Conservation (phyloP, 2,113 vertebrate species). For the Smithornis capensis region DNA sequence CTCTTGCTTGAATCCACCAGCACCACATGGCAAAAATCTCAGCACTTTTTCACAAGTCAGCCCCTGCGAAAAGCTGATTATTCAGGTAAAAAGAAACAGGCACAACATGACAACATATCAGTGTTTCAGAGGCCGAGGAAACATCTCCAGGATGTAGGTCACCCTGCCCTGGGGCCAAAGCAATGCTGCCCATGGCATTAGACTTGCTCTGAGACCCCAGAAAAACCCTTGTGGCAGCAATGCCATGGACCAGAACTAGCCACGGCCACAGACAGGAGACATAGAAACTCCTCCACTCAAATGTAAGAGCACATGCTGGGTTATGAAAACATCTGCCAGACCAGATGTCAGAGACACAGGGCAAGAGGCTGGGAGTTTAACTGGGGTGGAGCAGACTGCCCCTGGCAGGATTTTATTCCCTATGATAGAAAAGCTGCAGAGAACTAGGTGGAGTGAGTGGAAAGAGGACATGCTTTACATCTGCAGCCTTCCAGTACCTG, state of each 20-base stretch:
- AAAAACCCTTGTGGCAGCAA: not conserved
- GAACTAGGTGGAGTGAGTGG: not conserved
- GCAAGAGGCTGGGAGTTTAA: not conserved
- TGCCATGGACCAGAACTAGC: rapidly evolving
- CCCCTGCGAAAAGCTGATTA: not conserved
- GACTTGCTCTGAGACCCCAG: not conserved
- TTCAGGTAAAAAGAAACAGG: not conserved
- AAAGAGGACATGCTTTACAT: not conserved
- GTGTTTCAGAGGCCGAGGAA: not conserved
- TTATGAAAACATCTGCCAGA: not conserved
- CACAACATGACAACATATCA: not conserved
- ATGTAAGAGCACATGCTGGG: not conserved
- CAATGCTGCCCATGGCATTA: not conserved
- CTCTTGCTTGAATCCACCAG: not conserved
- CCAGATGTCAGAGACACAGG: not conserved
- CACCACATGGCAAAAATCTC: not conserved
- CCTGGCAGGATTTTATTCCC: not conserved
- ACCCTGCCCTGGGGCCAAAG: not conserved
- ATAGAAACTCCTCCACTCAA: not conserved
- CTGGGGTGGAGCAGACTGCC: not conserved
- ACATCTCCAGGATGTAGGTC: not conserved
- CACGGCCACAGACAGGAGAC: rapidly evolving
- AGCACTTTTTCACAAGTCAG: not conserved
- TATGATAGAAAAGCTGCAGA: not conserved
- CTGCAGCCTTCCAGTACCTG: not conserved